Base-by-base conservation (phyloP, 2,797 vertebrate species). In the Setipinna tenuifilis region DNA sequence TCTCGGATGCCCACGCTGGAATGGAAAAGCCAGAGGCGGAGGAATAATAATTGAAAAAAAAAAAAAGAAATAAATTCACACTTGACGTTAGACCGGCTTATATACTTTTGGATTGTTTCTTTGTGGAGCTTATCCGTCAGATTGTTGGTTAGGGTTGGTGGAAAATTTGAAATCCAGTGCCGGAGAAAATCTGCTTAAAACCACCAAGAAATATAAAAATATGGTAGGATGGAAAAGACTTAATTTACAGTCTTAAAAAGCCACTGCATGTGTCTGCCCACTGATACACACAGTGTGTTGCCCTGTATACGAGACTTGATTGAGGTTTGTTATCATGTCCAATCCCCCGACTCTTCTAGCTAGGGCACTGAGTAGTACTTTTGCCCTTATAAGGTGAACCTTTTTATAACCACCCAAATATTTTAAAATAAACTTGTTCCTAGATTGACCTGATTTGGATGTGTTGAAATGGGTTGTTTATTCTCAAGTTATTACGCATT, bases 331-430 rank as follows among this genome's bases (percentile, higher is more conserved):
- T 17, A 75, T 75, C 28, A 19, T 75, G 14, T 35, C 28, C 35
- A 35, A 10, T 2, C 16, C 28, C 16, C 16, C 4, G 28, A 12
- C 16, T 71, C 25, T 31, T 14, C 62, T 31, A 17, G 25, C 14
- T 71, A 11, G 12, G 61, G n/a, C 9, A 23, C 61, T 10, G 61
- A 28, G 23, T 68, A 12, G 62, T 1, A n/a, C 2, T 31, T 71
- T 75, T 75, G 14, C 25, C 68, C 68, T 75, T 75, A 28, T 71
- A 71, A 14, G 65, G 65, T 75, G 31, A 75, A 75, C 68, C 28
- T 68, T 68, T 68, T 68, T 68, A 12, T 12, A 68, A 14, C 25
- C n/a, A 17, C 28, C 65, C 65, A 35, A 35, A 19, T 75, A 17
- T 75, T 35, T 35, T 35, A 17, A 71, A 35, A 75, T 75, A 35